Conservation (phyloP, 2,113 vertebrate species). For the Toxotes jaculatrix region DNA sequence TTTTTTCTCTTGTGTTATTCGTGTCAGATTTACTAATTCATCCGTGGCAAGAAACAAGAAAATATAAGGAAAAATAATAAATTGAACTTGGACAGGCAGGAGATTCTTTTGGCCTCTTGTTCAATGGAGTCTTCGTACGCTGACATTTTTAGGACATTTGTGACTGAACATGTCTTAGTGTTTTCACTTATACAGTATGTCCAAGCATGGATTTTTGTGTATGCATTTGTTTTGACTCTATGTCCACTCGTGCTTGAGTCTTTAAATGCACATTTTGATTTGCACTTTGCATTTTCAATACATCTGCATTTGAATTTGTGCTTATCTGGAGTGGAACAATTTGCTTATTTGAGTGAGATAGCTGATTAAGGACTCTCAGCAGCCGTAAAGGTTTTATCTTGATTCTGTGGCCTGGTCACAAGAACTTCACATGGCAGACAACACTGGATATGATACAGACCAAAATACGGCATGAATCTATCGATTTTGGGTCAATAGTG, state of each 20-base stretch:
- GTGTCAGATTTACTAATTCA: constrained; percentile 37
- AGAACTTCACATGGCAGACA: constrained; percentile 60
- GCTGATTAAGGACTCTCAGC: constrained; percentile 4
- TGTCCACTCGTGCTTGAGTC: not conserved
- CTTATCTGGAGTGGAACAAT: constrained; percentile 14
- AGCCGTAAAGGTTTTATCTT: constrained; percentile 37
- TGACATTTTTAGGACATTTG: constrained; percentile 1
- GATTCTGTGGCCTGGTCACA: constrained; percentile 73
- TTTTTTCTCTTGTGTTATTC: constrained; percentile 35
- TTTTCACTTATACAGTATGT: not conserved
- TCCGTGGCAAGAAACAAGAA: constrained; percentile 28
- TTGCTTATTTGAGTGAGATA: constrained; percentile 25
- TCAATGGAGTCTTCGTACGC: constrained; percentile 56
- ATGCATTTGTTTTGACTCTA: not conserved
- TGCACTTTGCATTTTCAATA: no score
- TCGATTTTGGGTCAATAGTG: constrained; percentile 50
- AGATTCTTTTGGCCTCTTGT: constrained; percentile 33
- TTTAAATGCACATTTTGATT: not conserved
- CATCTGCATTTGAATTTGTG: not conserved
- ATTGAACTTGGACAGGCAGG: constrained; percentile 53
- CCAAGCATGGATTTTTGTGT: not conserved
- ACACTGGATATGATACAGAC: constrained; percentile 60
- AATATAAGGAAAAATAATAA: constrained; percentile 44
- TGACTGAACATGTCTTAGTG: not conserved
- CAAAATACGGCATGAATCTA: constrained; percentile 54